Base-by-base conservation (phyloP, 2,113 vertebrate species). In the Caracal caracal region DNA sequence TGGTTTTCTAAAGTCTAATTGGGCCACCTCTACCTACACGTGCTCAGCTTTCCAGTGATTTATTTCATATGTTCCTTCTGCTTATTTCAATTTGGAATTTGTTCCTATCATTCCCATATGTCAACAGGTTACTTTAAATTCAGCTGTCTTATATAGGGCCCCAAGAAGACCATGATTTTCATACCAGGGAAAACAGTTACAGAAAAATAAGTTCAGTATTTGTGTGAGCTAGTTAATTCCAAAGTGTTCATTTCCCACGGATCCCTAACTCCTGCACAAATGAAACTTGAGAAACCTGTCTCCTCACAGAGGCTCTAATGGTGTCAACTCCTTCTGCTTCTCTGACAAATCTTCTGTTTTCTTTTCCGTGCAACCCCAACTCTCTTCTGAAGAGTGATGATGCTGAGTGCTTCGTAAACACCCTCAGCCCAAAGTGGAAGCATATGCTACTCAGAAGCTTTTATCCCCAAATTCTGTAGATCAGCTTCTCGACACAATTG, bases 61-160 rank as follows among this genome's bases (percentile, higher is more conserved):
- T 96, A 98, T 98, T 98, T 98, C 98, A 98, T 97, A 98, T 98
- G 98, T 98, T 98, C 97, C 97, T 97, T 95, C 97, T 97, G 98
- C 95, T 95, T 97, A 96, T 95, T 98, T 98, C 97, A 98, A 76
- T 6, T 92, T 97, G 97, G 97, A 94, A 90, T 98, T 97, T 98
- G 91, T 97, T 98, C 98, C 97, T 96, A 98, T 97, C 85, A 0
- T 98, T 98, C 96, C 98, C 97, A 92, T 96, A 98, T 97, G 97
- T 98, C 97, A 98, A 98, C 97, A 98, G 97, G 96, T 98, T 98
- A 87, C 98, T 98, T 96, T 98, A 96, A 96, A 96, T 93, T 90
- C 37, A 66, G 24, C 63, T 98, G n/a, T 90, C 90, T 96, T 96
- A 63, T 87, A 96, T 90, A 83, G 53, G 47, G 28, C 75, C 22